Base-by-base conservation (phyloP, 2,888 invertebrate species). In the Acanthosoma haemorrhoidale region DNA sequence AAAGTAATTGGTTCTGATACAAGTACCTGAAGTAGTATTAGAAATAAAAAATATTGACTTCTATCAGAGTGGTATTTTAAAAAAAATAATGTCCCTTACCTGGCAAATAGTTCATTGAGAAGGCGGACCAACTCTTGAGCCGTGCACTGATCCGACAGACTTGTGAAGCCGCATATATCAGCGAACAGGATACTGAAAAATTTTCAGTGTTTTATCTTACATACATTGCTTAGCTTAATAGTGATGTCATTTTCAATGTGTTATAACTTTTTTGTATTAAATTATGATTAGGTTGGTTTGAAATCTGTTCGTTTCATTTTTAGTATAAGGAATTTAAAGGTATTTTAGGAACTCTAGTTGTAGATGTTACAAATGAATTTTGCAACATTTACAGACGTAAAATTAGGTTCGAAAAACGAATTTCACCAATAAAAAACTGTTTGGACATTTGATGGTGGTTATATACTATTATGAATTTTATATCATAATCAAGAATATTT, bases 121-220 rank as follows among this genome's bases (percentile, higher is more conserved):
- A 94, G 86, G 69, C 92, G 86, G 70, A 94, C 94, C 72, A 94
- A 83, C 80, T 94, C 94, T 81, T 94, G 92, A 3, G 94, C 94
- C 1, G 93, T 93, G 82, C 94, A 94, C 80, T 94, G 94, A 81
- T 92, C 93, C 11, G 93, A 92, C 3, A 94, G 86, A 38, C 90
- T 90, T 2, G 94, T 94, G 81, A 94, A 94, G 70, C 94, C 94
- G 80, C 94, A 94, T 78, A 94, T 94, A 80, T 94, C 94, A 66
- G 94, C 94, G 80, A 94, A 94, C 73, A 94, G 84, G 78, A 94
- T 94, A 82, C 94, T 94, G 84, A 41, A 73, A 73, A 32, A 51
- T 25, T 32, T 29, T 16, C 6, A 32, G 29, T 51, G 5, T 36
- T 36, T 9, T 6, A 11, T 36, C 11, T 9, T 36, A 36, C 11